Percentiles rank a stretch among this genome's conserved stretches.
phyloP scores from a whole-genome alignment of 2,888 invertebrate genomes.

The Hypsopygia costalis region DNA sequence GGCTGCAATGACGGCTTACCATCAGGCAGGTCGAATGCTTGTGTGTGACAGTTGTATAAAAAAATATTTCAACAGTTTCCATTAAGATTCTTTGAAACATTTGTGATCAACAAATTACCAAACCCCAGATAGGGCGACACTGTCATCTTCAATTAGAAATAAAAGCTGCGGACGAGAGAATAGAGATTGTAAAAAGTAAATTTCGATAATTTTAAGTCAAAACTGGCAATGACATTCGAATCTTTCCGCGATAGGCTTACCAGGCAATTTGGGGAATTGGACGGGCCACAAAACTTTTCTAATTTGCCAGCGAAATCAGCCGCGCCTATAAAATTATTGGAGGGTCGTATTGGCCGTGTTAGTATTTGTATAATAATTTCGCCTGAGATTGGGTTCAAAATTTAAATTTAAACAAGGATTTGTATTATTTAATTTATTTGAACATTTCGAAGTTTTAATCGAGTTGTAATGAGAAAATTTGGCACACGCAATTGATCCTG shows the following conservation, averaged over 20 bases:
- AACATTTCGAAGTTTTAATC: no score
- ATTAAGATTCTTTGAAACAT: no score
- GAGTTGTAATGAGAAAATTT: no score
- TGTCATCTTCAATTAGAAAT: no score
- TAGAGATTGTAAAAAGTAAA: conserved; percentile 1
- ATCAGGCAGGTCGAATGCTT: no score
- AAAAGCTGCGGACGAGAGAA: no score
- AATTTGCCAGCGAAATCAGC: conserved; percentile 45
- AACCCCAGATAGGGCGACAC: no score
- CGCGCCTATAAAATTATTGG: conserved; percentile 29
- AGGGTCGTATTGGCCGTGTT: conserved; percentile 16
- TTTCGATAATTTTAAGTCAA: conserved; percentile 5
- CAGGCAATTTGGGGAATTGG: conserved; percentile 38
- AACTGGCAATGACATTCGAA: conserved; percentile 17
- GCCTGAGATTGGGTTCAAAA: not conserved
- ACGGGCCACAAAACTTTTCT: conserved; percentile 52
- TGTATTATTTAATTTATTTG: not conserved
- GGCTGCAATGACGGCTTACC: no score
- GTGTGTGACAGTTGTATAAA: no score
- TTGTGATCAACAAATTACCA: no score
- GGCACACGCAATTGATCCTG: no score
- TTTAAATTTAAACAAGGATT: conserved; percentile 6
- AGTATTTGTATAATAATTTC: conserved; percentile 20
- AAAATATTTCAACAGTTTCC: no score
- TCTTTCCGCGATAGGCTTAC: conserved; percentile 32